phyloP scores from a whole-genome alignment of 1,140 invertebrate genomes.

The Drusus annulatus region DNA sequence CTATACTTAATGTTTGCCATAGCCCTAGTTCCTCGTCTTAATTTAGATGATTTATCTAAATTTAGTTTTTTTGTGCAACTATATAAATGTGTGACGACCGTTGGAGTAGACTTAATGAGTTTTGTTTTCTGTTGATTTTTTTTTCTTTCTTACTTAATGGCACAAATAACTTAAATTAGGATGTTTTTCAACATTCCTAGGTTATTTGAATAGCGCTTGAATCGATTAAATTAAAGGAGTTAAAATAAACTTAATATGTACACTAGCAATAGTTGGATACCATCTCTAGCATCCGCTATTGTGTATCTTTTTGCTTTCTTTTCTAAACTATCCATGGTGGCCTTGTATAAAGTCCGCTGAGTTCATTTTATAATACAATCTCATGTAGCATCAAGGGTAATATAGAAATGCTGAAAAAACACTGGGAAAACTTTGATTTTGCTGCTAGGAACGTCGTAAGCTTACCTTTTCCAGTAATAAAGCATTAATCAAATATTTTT shows the following conservation, averaged over 20 bases:
- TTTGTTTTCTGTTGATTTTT: neutral
- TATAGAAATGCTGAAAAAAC: neutral
- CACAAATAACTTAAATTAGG: slow-evolving; percentile 14
- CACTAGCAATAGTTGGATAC: too few species aligned
- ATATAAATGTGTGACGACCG: neutral
- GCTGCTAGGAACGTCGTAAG: too few species aligned
- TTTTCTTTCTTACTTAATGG: slow-evolving; percentile 7
- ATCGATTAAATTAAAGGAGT: neutral
- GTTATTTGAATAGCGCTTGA: slow-evolving; percentile 11
- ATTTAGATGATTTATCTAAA: slow-evolving; percentile 10
- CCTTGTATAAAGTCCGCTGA: slow-evolving; percentile 30
- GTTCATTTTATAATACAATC: neutral
- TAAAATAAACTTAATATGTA: neutral
- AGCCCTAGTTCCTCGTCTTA: slow-evolving; percentile 17
- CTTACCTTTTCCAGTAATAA: too few species aligned
- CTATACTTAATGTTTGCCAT: slow-evolving; percentile 33
- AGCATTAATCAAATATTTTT: too few species aligned
- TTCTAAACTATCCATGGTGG: slow-evolving; percentile 22
- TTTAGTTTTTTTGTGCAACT: slow-evolving; percentile 20
- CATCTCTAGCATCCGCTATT: too few species aligned
- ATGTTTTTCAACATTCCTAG: slow-evolving; percentile 9
- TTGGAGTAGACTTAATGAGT: neutral
- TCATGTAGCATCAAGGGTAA: slow-evolving; percentile 12
- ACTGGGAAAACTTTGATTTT: too few species aligned
- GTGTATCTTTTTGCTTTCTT: neutral